Base-by-base conservation (phyloP, 2,888 invertebrate species). In the Hemicrepidius hirtus region DNA sequence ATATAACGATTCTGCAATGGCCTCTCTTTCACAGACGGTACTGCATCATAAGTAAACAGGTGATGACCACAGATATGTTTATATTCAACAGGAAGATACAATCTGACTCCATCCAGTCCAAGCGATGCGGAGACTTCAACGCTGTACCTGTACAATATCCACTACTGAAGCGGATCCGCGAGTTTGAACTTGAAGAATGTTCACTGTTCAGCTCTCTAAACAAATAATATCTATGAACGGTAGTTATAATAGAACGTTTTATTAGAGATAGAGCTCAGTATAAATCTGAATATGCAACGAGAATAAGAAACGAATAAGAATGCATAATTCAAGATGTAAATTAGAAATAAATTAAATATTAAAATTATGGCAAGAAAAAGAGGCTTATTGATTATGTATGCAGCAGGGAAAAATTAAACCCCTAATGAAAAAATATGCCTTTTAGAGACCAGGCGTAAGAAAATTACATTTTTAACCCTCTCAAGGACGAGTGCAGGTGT, bases 311-410 rank as follows among this genome's bases (percentile, higher is more conserved):
- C 82, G 82, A 79, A 82, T 83, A 83, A 83, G 83, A 84, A 86
- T 86, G 86, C 86, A 87, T 87, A 85, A 87, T 87, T 86, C 86
- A 85, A 85, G 84, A 87, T 87, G 85, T 84, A 87, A 87, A 87
- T 87, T 86, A 86, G 86, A 87, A 87, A 86, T 87, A 87, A 87
- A 87, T 87, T 87, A 87, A 87, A 87, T 87, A 87, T 87, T 85
- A 87, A 87, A 87, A 87, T 87, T 86, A 87, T 84, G 85, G 84
- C 83, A 82, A 79, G 77, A 78, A 77, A 80, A 77, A 77, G 76
- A 81, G 85, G 84, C 86, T 86, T 84, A 87, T 87, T 86, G 86
- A 87, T 87, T 87, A 87, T 87, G 86, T 86, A 86, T 86, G 85
- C 86, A 86, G 86, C 82, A 85, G 86, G 85, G 86, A 86, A 86